Base-by-base conservation (phyloP, 2,113 vertebrate species). In the Pangasianodon gigas region DNA sequence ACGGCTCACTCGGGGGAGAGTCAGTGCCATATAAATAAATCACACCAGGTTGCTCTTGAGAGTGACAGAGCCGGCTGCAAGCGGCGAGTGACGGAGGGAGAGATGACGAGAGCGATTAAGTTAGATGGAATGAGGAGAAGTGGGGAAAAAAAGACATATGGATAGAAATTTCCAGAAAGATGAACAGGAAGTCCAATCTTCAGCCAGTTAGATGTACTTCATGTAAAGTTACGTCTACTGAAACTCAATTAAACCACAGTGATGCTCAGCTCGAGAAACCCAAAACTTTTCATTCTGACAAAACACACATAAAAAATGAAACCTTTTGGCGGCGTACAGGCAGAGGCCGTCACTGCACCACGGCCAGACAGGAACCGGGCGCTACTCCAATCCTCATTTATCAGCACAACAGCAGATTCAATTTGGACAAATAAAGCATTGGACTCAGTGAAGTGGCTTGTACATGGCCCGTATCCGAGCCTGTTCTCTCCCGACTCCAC, bases 21-120 rank as follows among this genome's bases (percentile, higher is more conserved):
- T 71, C 92, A 81, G 91, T 92, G 77, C 90, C 87, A 85, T 89
- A 93, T 94, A 94, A 94, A 96, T 96, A 95, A 94, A 96, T 95
- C 94, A 94, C 90, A 62, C 84, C 65, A 86, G 88, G 26, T 89
- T 86, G 80, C 91, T 91, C 88, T 91, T 62, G 75, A 90, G 90
- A 89, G 85, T 92, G 92, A 94, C 93, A 91, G 89, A 91, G 92
- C 92, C 21, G 65, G 32, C 46, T 69, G 75, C 29, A 21, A 46
- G 75, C 44, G 1, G 26, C 48, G 83, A 67, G 85, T 71, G 75
- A 88, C 60, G n/a, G 81, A 69, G 54, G 75, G 46, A 58, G 52
- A 89, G 80, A 91, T 62, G 88, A 87, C 71, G 71, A 71, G 62
- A 80, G 82, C 51, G 60, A 80, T 48, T 84, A 48, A 62, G 79